phyloP scores from a whole-genome alignment of 2,888 invertebrate genomes.

The Campopleginae sp. region DNA sequence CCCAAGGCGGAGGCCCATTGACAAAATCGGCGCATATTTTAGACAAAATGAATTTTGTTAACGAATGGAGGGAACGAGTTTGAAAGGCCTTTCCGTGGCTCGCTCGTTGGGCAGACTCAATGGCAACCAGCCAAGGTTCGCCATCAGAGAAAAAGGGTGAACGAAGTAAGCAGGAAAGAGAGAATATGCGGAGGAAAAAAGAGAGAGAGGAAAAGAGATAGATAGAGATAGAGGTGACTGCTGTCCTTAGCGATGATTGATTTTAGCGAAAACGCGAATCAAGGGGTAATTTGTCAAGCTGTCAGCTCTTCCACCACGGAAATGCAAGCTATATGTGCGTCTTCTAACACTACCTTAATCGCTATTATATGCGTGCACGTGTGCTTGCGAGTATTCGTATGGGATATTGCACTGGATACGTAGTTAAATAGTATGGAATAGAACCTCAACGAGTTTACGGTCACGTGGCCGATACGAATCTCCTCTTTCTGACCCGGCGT shows the following conservation, averaged over 20 bases:
- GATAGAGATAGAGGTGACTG: slow-evolving; percentile 34
- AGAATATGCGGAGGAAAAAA: slow-evolving; percentile 4
- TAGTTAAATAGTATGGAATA: slow-evolving; percentile 31
- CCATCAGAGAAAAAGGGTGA: slow-evolving; percentile 3
- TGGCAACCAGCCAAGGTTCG: slow-evolving; percentile 4
- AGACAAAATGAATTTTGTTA: background rate
- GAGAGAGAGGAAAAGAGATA: background rate
- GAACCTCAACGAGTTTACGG: slow-evolving; percentile 63
- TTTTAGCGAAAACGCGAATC: slow-evolving; percentile 83
- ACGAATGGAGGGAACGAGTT: slow-evolving; percentile 6
- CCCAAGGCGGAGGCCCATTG: too few relatives aligned
- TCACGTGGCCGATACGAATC: slow-evolving; percentile 66
- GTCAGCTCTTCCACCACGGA: slow-evolving; percentile 79
- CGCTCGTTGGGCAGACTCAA: background rate
- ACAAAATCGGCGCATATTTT: background rate
- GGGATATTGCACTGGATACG: slow-evolving; percentile 21
- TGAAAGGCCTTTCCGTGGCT: background rate
- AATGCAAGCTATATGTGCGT: slow-evolving; percentile 61
- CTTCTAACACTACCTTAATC: background rate
- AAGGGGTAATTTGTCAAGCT: slow-evolving; percentile 83
- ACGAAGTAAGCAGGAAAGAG: background rate
- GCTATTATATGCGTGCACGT: background rate
- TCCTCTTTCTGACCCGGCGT: slow-evolving; percentile 44
- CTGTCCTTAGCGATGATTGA: slow-evolving; percentile 78
- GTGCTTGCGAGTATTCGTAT: slow-evolving; percentile 20